A percentile compares a stretch with the other conserved stretches of the same genome.
phyloP scores from a whole-genome alignment of 2,113 vertebrate genomes.

The Thunnus maccoyii region DNA sequence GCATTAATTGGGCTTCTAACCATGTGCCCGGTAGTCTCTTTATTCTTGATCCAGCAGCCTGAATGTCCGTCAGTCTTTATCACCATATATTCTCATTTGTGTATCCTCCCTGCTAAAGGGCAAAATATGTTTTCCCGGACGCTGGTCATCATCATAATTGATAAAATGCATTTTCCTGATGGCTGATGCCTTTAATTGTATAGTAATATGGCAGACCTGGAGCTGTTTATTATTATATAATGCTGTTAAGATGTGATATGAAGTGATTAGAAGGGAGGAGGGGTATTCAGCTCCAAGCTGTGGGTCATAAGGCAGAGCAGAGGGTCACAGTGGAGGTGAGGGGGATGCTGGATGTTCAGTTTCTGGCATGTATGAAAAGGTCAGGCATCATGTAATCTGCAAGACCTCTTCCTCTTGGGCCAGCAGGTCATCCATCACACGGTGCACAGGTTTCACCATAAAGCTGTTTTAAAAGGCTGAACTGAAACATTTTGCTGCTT shows the following conservation, averaged over 20 bases:
- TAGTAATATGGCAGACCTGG: slow-evolving; percentile 10
- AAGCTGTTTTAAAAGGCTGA: not conserved
- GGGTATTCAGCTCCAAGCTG: slow-evolving; percentile 20
- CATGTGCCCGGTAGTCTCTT: not conserved
- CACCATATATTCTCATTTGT: slow-evolving; percentile 17
- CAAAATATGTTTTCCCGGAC: slow-evolving; percentile 34
- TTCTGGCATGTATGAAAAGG: not conserved
- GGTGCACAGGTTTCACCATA: not conserved
- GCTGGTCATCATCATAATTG: slow-evolving; percentile 50
- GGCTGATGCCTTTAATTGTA: slow-evolving; percentile 46
- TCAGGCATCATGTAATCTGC: slow-evolving; percentile 28
- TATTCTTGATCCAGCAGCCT: slow-evolving; percentile 14
- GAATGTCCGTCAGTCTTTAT: slow-evolving; percentile 16
- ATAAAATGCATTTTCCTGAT: slow-evolving; percentile 55
- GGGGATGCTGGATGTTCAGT: slow-evolving; percentile 2
- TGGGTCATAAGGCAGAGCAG: slow-evolving; percentile 1
- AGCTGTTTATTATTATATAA: slow-evolving; percentile 58
- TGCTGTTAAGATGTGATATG: slow-evolving; percentile 63
- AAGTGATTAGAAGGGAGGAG: slow-evolving; percentile 57
- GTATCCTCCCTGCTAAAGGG: slow-evolving; percentile 20
- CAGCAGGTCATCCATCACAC: slow-evolving; percentile 17
- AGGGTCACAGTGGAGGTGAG: slow-evolving; percentile 1
- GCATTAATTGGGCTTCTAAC: slow-evolving; percentile 30
- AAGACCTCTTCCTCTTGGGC: not conserved
- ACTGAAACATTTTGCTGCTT: not conserved